phyloP scores from a whole-genome alignment of 2,888 invertebrate genomes.

The Xiphydria camelus region DNA sequence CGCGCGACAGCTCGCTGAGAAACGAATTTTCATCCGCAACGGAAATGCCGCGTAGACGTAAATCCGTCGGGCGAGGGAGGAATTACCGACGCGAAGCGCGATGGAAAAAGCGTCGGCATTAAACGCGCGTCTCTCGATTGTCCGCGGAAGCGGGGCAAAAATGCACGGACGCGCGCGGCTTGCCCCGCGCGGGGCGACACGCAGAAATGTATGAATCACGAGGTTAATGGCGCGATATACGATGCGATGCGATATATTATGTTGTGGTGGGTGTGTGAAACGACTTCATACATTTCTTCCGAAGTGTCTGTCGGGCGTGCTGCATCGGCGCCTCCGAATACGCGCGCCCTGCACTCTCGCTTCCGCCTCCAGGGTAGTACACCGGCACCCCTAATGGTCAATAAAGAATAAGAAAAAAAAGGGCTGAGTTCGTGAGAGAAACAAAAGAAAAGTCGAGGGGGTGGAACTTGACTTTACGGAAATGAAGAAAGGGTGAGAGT shows the following conservation, averaged over 20 bases:
- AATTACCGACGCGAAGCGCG: too few relatives aligned
- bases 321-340: slow-evolving; percentile 50
- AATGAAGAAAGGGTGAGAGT: too few relatives aligned
- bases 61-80: too few relatives aligned
- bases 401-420: slow-evolving; percentile 43
- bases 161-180: too few relatives aligned
- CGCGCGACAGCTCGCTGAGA: too few relatives aligned
- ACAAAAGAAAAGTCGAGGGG: too few relatives aligned
- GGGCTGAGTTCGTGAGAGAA: slow-evolving; percentile 19
- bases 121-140: too few relatives aligned
- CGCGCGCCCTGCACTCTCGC: slow-evolving; percentile 44
- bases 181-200: slow-evolving; percentile 27
- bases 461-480: too few relatives aligned
- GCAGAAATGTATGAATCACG: slow-evolving; percentile 42
- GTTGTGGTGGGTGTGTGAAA: slow-evolving; percentile 32
- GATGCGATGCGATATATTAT: slow-evolving; percentile 10
- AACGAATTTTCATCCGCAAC: too few relatives aligned
- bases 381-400: slow-evolving; percentile 51
- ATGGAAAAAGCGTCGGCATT: too few relatives aligned
- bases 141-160: too few relatives aligned
- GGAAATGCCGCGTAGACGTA: too few relatives aligned
- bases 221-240: slow-evolving; percentile 22
- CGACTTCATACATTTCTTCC: slow-evolving; percentile 54
- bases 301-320: slow-evolving; percentile 48
- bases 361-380: slow-evolving; percentile 51